Evolutionary conservation across 2,888 invertebrate species (phyloP), one percentile per base, ranked within the genome.

Genomic region (Invenusta paracnida): DNA sequence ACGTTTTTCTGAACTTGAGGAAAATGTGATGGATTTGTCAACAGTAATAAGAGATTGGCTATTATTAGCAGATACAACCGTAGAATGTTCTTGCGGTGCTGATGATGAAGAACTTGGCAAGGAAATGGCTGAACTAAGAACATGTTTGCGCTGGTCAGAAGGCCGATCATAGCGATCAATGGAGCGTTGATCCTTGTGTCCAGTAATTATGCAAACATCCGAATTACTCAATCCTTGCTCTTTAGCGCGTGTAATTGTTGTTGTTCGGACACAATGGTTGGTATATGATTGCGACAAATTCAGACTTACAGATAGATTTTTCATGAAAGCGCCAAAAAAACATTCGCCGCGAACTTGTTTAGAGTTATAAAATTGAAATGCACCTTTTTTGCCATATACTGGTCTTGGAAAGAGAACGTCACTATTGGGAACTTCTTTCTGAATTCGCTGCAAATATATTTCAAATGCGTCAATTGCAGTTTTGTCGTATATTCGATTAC

Each of bases 201-300:
- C 82, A 5, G 82, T 82, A 27, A 82, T 82, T 30, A 82, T 28
- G 29, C 82, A 82, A 13, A 82, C 82, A 13, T 82, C 82, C 11
- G 23, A 11, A 30, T 82, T 30, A 27, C 27, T 27, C n/a, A 82
- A 30, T 23, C 82, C 82, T n/a, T 28, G 13, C 27, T 82, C 82
- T 82, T 82, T 82, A 27, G 82, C 29, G n/a, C 29, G 29, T 17
- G 82, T 82, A 30, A 82, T 30, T 82, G 82, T 82, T 27, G 82
- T 82, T 13, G 11, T 23, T 30, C 82, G 82, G 27, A 82, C 29
- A 82, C 25, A 82, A 27, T 82, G 82, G 27, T 82, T 82, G 23
- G 82, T 82, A 82, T 82, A 82, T 28, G 82, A 29, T 30, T 82
- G 13, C 30, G 82, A 82, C 82, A 82, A 82, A 29, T 27, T 82